phyloP scores from a whole-genome alignment of 2,888 invertebrate genomes.

The Drosophila niveifrons region DNA sequence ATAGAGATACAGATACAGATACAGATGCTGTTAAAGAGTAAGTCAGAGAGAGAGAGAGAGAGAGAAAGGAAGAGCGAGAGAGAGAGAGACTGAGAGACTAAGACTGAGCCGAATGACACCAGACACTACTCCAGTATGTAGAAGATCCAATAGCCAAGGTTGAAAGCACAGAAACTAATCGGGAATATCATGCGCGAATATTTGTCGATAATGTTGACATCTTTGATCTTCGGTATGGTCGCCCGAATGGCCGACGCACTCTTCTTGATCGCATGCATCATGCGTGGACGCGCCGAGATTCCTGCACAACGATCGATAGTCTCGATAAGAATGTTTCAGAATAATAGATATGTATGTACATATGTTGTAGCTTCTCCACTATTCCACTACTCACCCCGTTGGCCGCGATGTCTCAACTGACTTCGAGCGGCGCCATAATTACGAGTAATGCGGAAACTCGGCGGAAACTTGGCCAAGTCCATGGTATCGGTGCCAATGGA shows the following conservation, averaged over 20 bases:
- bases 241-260: slow-evolving; percentile 94
- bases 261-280: slow-evolving; percentile 92
- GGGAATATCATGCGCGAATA: slow-evolving; percentile 98
- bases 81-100: neutral
- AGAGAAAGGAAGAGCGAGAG: neutral
- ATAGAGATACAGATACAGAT: neutral
- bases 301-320: slow-evolving; percentile 36
- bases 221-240: slow-evolving; percentile 98
- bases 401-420: slow-evolving; percentile 87
- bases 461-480: slow-evolving; percentile 90
- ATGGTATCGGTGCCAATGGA: slow-evolving; percentile 87
- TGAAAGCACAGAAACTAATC: slow-evolving; percentile 97
- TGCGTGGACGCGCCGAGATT: slow-evolving; percentile 86
- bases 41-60: neutral
- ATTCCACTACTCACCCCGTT: slow-evolving; percentile 84
- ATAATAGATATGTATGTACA: too few species aligned
- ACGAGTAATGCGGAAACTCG: slow-evolving; percentile 91
- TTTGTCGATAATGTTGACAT: slow-evolving; percentile 99
- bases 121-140: slow-evolving; percentile 89
- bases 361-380: too few species aligned
- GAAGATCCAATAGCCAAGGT: slow-evolving; percentile 98
- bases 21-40: too few species aligned
- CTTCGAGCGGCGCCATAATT: slow-evolving; percentile 87
- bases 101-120: neutral
- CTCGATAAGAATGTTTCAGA: neutral